Base-by-base conservation (phyloP, 2,888 invertebrate genomes). In the Mylabris sibirica region DNA sequence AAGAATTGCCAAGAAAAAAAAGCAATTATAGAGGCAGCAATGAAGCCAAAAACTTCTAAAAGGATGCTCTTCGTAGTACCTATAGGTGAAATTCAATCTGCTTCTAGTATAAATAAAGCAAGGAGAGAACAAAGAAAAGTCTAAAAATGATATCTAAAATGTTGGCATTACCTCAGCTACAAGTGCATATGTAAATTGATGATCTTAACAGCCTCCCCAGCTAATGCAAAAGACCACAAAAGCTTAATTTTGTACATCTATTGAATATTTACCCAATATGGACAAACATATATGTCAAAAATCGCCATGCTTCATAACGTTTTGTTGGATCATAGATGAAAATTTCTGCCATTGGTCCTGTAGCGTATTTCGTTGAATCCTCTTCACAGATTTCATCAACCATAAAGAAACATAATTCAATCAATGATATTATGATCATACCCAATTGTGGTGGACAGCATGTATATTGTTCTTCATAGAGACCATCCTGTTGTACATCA, bases 211-310 rank as follows among this genome's bases (percentile, higher is more conserved):
- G 12, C 38, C n/a, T 41, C 41, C 41, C 17, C 3, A 41, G 5
- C n/a, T 14, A 3, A n/a, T 3, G 41, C 41, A 14, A 41, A 41
- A 14, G 4, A 41, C n/a, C 14, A 14, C 2, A 41, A 2, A 41
- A 14, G 5, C n/a, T 14, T 14, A 41, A 41, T 12, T 2, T 3
- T 3, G 0, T 2, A 41, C 3, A 41, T n/a, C n/a, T 5, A 41
- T 14, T 14, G 3, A 38, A 64, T 30, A 67, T 89, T 87, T 82
- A 93, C 93, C 96, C 96, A 71, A 95, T 93, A 84, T 98, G 98
- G 30, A 98, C 95, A 82, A 98, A 92, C 96, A 97, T 97, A 83
- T 99, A 99, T 1, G 95, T 93, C 60, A 97, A 79, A 83, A 92
- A 98, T 78, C 99, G 88, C 98, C 98, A 99, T 0, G 92, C 92